Percentiles rank a stretch among this genome's conserved stretches.
Conservation (phyloP, 2,888 invertebrate species). For the Odontocolon sp. region DNA sequence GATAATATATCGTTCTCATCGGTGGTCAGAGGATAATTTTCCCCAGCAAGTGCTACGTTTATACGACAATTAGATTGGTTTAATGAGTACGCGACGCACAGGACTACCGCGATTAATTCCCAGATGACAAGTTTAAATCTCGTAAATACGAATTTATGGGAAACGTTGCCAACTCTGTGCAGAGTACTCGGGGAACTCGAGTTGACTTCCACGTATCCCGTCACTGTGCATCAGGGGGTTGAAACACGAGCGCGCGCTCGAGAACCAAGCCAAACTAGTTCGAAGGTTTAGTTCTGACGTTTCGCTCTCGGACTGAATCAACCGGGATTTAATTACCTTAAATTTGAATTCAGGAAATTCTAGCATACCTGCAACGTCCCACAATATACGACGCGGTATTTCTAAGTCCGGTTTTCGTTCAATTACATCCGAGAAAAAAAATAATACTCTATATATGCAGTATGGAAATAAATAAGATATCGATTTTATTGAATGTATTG, state of each 20-base stretch:
- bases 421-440: background rate
- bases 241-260: background rate
- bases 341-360: slow-evolving; percentile 25
- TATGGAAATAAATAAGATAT: no score
- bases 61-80: slow-evolving; percentile 30
- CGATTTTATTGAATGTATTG: no score
- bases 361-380: background rate
- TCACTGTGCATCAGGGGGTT: background rate
- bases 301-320: slow-evolving; percentile 33
- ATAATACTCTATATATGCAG: no score
- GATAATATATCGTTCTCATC: slow-evolving; percentile 8
- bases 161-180: background rate
- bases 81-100: slow-evolving; percentile 29
- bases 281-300: slow-evolving; percentile 37
- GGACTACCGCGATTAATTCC: slow-evolving; percentile 32
- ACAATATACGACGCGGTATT: background rate
- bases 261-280: background rate
- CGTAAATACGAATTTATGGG: slow-evolving; percentile 23
- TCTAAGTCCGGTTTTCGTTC: slow-evolving; percentile 1
- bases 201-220: slow-evolving; percentile 3
- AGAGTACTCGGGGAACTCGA: background rate
- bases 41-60: slow-evolving; percentile 2
- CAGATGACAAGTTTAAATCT: slow-evolving; percentile 31
- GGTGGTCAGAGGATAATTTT: background rate
- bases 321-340: slow-evolving; percentile 32